Evolutionary conservation across 2,888 invertebrate genomes (phyloP).

Genomic region (Pseudanteris insignis): DNA sequence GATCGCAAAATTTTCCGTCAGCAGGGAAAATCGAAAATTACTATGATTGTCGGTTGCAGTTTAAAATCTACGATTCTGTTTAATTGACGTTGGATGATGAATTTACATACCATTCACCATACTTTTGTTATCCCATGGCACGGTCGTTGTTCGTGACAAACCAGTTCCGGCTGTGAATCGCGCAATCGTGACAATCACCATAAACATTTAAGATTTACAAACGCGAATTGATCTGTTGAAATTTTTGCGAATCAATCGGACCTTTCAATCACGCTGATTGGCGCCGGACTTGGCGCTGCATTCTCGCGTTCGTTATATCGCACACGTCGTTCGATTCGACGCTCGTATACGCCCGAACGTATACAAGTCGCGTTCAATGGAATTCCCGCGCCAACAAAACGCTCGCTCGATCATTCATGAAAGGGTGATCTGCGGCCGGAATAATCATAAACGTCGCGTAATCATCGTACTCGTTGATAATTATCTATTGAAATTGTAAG

Average conservation of each 20-base stretch:
- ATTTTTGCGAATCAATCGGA: conserved; percentile 47
- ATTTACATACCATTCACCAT: too few species aligned
- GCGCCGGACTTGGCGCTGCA: conserved; percentile 39
- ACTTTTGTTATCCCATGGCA: too few species aligned
- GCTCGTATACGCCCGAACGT: conserved; percentile 23
- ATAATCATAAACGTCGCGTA: conserved; percentile 45
- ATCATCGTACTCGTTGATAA: conserved; percentile 43
- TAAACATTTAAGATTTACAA: conserved; percentile 31
- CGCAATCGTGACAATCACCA: conserved; percentile 2
- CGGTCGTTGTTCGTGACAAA: too few species aligned
- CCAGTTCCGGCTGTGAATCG: too few species aligned
- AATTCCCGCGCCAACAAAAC: conserved; percentile 43
- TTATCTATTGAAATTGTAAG: conserved; percentile 42
- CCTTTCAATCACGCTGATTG: conserved; percentile 55
- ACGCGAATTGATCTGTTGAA: conserved; percentile 38
- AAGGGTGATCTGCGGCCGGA: conserved; percentile 43
- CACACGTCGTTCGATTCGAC: conserved; percentile 9
- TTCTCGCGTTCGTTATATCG: conserved; percentile 27
- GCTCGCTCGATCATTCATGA: conserved; percentile 44
- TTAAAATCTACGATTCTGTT: neutral
- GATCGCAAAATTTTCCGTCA: too few species aligned
- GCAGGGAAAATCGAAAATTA: too few species aligned
- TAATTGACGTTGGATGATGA: too few species aligned
- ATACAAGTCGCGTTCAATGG: conserved; percentile 40
- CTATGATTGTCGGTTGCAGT: too few species aligned